These are phyloP conservation scores for Branchinecta lindahli DNA, from an alignment of 1,140 invertebrate species.

Conservation along the genomic window DNA sequence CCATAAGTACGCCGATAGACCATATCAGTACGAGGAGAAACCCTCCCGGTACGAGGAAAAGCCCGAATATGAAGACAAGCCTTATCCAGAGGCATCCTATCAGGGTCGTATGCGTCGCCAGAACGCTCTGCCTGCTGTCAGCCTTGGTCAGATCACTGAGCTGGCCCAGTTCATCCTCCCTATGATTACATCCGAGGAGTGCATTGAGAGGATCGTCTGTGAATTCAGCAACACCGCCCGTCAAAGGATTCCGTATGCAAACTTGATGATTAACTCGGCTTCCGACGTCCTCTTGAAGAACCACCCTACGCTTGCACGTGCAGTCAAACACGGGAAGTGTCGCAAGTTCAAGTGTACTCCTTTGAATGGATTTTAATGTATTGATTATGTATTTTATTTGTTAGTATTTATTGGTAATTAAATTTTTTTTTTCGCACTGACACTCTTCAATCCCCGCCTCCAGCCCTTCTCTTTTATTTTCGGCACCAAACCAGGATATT, in stretches of 20 bases:
- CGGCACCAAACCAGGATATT: too few species aligned
- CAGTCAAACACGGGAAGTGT: constrained; percentile 32
- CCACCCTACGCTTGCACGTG: constrained; percentile 13
- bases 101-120: neutral
- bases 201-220: neutral
- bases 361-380: constrained; percentile 17
- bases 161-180: neutral
- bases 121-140: neutral
- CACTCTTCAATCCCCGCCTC: too few species aligned
- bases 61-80: neutral
- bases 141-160: neutral
- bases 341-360: constrained; percentile 30
- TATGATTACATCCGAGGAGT: neutral
- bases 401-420: too few species aligned
- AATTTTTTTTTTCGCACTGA: too few species aligned
- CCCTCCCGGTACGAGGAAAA: neutral
- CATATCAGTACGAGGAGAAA: neutral
- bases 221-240: neutral
- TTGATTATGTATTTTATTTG: neutral
- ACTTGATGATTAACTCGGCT: neutral
- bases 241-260: neutral
- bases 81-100: neutral
- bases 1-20: neutral
- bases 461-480: too few species aligned
- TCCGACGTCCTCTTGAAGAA: neutral